Evolutionary conservation across 2,888 invertebrate genomes (phyloP), one percentile per base, ranked within the genome.

Genomic region (Troides oblongomaculatus): DNA sequence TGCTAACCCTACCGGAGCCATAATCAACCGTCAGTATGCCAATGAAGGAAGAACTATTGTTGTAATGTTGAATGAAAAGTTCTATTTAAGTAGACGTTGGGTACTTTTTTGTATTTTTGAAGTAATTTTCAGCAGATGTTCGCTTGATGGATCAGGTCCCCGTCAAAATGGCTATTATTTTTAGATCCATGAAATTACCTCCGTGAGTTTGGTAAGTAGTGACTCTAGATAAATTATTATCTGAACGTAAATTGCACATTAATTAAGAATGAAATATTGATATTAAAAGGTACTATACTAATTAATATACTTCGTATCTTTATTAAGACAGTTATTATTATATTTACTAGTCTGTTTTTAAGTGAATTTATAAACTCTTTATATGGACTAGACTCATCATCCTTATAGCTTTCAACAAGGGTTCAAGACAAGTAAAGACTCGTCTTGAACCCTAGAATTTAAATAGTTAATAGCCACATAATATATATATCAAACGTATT

Each of bases 31-130:
- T 84, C 89, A 89, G 88, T 88, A 88, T 88, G 89, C 90, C 91
- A 92, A 92, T 92, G 91, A 91, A 92, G 89, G 90, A 90, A 89
- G 88, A 86, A 78, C 92, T 84, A 90, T 92, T 92, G 92, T 92
- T 91, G 81, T 84, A 82, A 84, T 84, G 85, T 86, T 92, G 90
- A 92, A 92, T 92, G 92, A 92, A 92, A 92, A 92, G 84, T 89
- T 86, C 90, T 88, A 91, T 92, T 90, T 91, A 87, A 89, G 89
- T 88, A 86, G 85, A 82, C 84, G 84, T 83, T 82, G 85, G 85
- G 84, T 82, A 80, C 77, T 85, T 89, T 91, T 88, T 89, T 87
- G 81, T 81, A 80, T 82, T 87, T 88, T 87, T 85, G 81, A 88
- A 88, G 87, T 85, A 86, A 89, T 90, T 91, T 92, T 90, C 89